Conservation (phyloP, 2,113 vertebrate species). For the Antigone vipio region DNA sequence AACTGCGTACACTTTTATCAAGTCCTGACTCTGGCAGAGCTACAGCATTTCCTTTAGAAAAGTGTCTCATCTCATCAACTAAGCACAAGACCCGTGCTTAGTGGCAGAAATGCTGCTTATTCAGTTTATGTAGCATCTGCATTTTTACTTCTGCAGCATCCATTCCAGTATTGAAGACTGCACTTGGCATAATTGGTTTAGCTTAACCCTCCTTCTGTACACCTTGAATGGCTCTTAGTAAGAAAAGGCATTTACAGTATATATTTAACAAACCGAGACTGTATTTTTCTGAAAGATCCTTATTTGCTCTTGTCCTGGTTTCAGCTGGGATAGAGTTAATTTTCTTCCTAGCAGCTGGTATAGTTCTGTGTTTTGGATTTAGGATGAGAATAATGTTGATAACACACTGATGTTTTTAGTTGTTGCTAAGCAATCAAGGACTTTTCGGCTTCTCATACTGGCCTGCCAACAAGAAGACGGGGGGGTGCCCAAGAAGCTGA, state of each 20-base stretch:
- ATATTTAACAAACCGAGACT: background rate
- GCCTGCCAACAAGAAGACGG: no score
- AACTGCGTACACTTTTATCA: background rate
- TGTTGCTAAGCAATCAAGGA: no score
- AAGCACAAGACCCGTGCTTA: background rate
- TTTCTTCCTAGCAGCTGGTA: no score
- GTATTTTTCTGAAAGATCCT: background rate
- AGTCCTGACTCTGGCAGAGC: background rate
- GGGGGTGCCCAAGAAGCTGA: no score
- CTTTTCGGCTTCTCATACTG: no score
- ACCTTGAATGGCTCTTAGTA: background rate
- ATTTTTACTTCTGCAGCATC: background rate
- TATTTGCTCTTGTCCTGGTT: background rate
- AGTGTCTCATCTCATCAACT: background rate
- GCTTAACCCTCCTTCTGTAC: background rate
- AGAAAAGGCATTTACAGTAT: background rate
- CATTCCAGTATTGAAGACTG: background rate
- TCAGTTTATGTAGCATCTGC: background rate
- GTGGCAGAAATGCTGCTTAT: background rate
- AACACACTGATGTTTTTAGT: no score
- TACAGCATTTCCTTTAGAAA: background rate
- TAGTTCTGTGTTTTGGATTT: no score
- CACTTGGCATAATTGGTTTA: background rate
- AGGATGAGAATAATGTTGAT: no score
- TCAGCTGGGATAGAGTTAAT: no score